phyloP scores from a whole-genome alignment of 2,797 vertebrate species.

The Dendrocincla fuliginosa region DNA sequence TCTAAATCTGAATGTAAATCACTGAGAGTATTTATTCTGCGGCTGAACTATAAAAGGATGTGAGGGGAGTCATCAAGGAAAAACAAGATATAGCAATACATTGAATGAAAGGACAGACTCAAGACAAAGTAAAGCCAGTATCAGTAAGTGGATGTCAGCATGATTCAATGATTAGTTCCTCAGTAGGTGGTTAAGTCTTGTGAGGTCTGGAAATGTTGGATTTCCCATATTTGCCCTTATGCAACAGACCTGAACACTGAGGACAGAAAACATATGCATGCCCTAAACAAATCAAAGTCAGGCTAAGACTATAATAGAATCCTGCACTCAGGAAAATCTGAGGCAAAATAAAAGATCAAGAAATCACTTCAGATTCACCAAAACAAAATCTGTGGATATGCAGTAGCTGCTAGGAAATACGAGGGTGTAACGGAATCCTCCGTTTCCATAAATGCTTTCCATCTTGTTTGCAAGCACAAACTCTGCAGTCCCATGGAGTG shows the following conservation, averaged over 20 bases:
- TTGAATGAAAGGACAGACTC: not conserved
- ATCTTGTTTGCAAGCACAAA: not conserved
- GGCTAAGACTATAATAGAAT: not conserved
- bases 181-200: not conserved
- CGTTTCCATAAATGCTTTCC: not conserved
- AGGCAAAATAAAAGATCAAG: not conserved
- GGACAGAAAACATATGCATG: not conserved
- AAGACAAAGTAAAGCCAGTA: not conserved
- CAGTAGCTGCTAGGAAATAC: not conserved
- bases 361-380: not conserved
- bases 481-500: not conserved
- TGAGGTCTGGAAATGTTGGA: not conserved
- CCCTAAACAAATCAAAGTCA: not conserved
- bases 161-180: not conserved
- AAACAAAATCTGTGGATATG: not conserved
- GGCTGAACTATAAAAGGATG: not conserved
- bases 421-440: not conserved
- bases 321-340: not conserved
- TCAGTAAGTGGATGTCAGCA: not conserved
- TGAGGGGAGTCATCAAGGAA: not conserved
- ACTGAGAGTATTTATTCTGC: not conserved
- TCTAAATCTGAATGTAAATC: not conserved
- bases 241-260: not conserved
- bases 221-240: not conserved
- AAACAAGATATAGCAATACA: not conserved